These are phyloP conservation scores for Apoda limacodes DNA, from an alignment of 2,888 invertebrate genomes.

Conservation along the genomic window DNA sequence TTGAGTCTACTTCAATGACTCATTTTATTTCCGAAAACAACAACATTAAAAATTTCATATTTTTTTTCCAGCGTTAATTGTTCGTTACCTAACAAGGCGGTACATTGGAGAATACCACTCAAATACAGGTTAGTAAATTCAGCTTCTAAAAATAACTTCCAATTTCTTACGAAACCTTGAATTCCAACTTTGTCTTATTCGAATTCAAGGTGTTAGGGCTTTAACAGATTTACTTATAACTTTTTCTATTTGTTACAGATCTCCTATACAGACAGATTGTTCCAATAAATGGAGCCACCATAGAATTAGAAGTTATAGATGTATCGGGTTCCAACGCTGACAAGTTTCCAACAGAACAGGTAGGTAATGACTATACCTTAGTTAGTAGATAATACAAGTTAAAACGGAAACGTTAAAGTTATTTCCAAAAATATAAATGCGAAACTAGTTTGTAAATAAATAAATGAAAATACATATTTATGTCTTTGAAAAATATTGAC, in stretches of 20 bases:
- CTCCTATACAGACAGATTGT: slow-evolving; percentile 81
- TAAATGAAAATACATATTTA: too few species aligned
- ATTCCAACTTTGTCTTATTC: too few species aligned
- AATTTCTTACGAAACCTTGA: background rate
- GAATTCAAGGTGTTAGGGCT: too few species aligned
- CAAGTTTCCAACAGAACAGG: slow-evolving; percentile 72
- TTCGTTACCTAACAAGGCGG: slow-evolving; percentile 80
- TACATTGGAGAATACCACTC: slow-evolving; percentile 86
- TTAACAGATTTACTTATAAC: too few species aligned
- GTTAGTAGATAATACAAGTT: slow-evolving; percentile 4
- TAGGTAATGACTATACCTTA: slow-evolving; percentile 33
- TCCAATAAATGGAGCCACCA: slow-evolving; percentile 76
- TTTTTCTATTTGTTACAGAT: slow-evolving; percentile 65
- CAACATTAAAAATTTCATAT: too few species aligned
- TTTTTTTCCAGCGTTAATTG: slow-evolving; percentile 77
- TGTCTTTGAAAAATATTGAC: too few species aligned
- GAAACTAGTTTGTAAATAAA: too few species aligned
- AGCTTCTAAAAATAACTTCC: slow-evolving; percentile 2
- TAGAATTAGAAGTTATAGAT: slow-evolving; percentile 84
- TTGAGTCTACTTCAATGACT: too few species aligned
- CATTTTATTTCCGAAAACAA: too few species aligned
- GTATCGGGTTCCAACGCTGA: slow-evolving; percentile 78
- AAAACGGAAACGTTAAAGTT: too few species aligned
- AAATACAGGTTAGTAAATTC: slow-evolving; percentile 74
- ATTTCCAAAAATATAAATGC: too few species aligned